Evolutionary conservation across 2,888 invertebrate genomes (phyloP), one percentile per base, ranked within the genome.

Genomic region (Callyntrura guangdongensis): DNA sequence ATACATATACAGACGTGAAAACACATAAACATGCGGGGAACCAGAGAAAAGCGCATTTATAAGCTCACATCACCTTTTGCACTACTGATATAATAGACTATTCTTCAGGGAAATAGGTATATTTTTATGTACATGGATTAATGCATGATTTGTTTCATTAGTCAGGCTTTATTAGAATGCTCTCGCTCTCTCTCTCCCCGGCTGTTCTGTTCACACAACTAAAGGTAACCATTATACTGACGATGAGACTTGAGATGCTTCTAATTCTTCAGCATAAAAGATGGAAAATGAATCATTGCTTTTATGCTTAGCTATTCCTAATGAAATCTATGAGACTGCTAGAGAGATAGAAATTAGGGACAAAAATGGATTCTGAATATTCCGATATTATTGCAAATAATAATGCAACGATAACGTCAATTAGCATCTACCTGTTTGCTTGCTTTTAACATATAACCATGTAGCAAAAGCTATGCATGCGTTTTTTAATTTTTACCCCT

Each of bases 381-480:
- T 61, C 20, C 20, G 20, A 17, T 61, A 61, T 20, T 61, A 61
- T 8, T 56, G 14, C 56, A 1, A 59, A 14, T 9, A 59, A 53
- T 1, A 59, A 9, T 64, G n/a, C 45, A 47, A n/a, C 11, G 72
- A 17, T 72, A 72, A 45, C 47, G 36, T 47, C 72, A 72, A 72
- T 72, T 72, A 72, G 72, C 47, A 47, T n/a, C n/a, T 17, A 72
- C 36, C 72, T 20, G 72, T 25, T 69, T 69, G 47, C 20, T 47
- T 20, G 17, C 59, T 17, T 11, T 47, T 47, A 11, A 14, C 6
- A 56, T 9, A 56, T n/a, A n/a, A n/a, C n/a, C n/a, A n/a, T n/a
- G 47, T 47, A 72, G 6, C n/a, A 47, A 47, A n/a, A 47, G 17
- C n/a, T 20, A 9, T n/a, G 17, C 64, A 72, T 25, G 27, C 5